Evolutionary conservation across 2,797 vertebrate genomes (phyloP), one percentile per base, ranked within the genome.

Genomic region (Spheniscus humboldti): DNA sequence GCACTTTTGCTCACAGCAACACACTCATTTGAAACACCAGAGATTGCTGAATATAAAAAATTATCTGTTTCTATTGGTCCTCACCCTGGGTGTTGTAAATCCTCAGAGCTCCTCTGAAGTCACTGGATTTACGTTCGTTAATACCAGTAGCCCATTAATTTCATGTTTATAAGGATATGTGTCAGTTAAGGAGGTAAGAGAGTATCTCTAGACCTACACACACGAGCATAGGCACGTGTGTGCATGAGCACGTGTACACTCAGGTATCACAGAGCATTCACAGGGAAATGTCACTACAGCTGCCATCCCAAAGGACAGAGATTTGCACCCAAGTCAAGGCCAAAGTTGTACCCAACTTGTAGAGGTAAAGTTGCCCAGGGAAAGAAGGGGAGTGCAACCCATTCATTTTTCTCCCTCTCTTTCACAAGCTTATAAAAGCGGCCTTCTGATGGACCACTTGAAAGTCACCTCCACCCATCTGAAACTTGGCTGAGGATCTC

Each of bases 391-490:
- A 74, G 7, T 5, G 5, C 14, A 57, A 69, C n/a, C 37, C 19
- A 27, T 41, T 80, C 13, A 9, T 62, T 88, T 88, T 69, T 69
- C 52, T 72, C 39, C 11, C 25, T 79, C 31, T 75, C 45, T 73
- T 89, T 80, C 68, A 91, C 27, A 79, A 56, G 22, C 17, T 76
- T 39, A 31, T 59, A 76, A 81, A 47, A 84, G 50, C 33, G 5
- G 28, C 12, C 28, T 87, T 92, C 86, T 15, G 84, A 91, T 19
- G 19, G 90, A 75, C 79, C 59, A 78, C 56, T 84, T 97, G 85
- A 96, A 97, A 97, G 97, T 97, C 96, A 97, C 52, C 93, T 97
- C 84, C 74, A 72, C 33, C 41, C 50, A 78, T 43, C 53, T 91
- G 96, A 96, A 84, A 81, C 63, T 86, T 97, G 96, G 94, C 86